Evolutionary conservation across 2,797 vertebrate genomes (phyloP), one percentile per base, ranked within the genome.

Genomic region (Schizopygopsis pylzovi): DNA sequence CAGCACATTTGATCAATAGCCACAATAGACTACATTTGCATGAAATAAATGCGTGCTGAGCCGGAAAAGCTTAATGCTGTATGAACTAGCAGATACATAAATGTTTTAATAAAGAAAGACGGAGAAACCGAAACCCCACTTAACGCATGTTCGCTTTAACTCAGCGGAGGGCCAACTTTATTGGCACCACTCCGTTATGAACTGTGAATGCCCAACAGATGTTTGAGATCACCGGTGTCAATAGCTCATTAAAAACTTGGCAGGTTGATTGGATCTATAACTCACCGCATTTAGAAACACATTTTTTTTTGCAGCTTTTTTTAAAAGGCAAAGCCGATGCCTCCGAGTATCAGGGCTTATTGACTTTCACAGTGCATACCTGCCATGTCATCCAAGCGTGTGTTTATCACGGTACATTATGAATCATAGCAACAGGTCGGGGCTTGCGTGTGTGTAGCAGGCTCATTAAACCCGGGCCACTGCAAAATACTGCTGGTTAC

Each of bases 191-290:
- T 91, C 91, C 79, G 88, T 94, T 91, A 91, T 90, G 91, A 93
- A 93, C 92, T 90, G 90, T 84, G 92, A 91, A 92, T 89, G 91
- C 92, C 92, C 91, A 92, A 91, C 94, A 95, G 94, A 94, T 95
- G 93, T 94, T 94, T 89, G 91, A 91, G 91, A 92, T 95, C 93
- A 93, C 91, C 90, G 82, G 91, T 92, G 93, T 94, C 93, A 94
- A 94, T 92, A 94, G 90, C 93, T 95, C 94, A 94, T 95, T 95
- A 94, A 94, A 94, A 92, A 89, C 85, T 63, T 85, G 88, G 88
- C 89, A 81, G 85, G 33, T 83, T 43, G 47, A 83, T 79, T 45
- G 84, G 89, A 87, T 90, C 80, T 82, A 90, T 88, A 86, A 75
- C 83, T 88, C 18, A 47, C 52, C 12, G 39, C 8, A 13, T 90